These are phyloP conservation scores for Callipepla californica DNA, from an alignment of 2,113 vertebrate species.

Conservation along the genomic window DNA sequence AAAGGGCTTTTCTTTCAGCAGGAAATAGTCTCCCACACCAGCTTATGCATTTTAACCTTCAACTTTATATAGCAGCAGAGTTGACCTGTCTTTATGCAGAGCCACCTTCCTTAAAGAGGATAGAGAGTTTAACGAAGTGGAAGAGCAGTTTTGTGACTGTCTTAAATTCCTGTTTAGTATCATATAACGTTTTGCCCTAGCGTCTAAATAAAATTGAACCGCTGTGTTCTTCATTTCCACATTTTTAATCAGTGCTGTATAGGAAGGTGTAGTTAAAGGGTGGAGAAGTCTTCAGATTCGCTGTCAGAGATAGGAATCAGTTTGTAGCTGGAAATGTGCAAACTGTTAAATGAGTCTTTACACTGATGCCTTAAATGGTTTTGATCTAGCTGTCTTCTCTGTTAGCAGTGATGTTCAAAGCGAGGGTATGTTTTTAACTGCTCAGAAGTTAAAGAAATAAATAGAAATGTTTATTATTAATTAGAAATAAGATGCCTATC, in stretches of 20 bases:
- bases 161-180: neutral
- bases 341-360: fast-evolving
- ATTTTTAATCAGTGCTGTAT: neutral
- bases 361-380: neutral
- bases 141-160: neutral
- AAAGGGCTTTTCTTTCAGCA: constrained; percentile 63
- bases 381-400: neutral
- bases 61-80: constrained; percentile 59
- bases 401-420: neutral
- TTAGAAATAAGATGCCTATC: neutral
- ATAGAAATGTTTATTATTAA: neutral
- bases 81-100: constrained; percentile 16
- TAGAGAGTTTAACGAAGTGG: constrained; percentile 16
- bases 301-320: neutral
- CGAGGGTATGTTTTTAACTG: fast-evolving
- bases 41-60: constrained; percentile 58
- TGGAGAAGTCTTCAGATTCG: neutral
- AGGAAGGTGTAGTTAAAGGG: neutral
- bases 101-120: constrained; percentile 41
- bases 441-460: neutral
- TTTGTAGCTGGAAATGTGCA: neutral
- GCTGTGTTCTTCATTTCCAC: neutral
- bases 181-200: neutral
- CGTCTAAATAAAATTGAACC: neutral
- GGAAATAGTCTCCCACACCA: constrained; percentile 57